Evolutionary conservation across 2,888 invertebrate genomes (phyloP).

Genomic region (Xiphydria camelus): DNA sequence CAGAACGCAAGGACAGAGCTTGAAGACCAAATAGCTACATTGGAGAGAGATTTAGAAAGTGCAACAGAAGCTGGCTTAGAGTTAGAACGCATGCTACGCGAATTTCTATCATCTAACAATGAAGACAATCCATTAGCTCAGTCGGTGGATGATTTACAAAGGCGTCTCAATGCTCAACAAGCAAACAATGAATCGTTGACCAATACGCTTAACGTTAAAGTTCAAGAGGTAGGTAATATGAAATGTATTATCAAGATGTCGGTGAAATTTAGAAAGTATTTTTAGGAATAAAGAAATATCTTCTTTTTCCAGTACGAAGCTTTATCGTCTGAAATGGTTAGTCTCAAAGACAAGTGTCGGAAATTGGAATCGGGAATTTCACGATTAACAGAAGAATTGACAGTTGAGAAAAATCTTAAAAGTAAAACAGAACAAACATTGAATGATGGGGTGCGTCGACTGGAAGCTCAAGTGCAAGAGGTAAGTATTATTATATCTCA

Average conservation of each 20-base stretch:
- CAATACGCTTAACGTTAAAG: conserved; percentile 53
- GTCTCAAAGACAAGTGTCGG: conserved; percentile 52
- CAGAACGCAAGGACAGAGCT: conserved; percentile 59
- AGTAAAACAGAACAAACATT: conserved; percentile 62
- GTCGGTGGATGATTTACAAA: conserved; percentile 69
- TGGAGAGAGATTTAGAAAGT: conserved; percentile 77
- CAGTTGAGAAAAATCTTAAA: conserved; percentile 58
- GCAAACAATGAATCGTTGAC: conserved; percentile 58
- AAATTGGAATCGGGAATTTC: conserved; percentile 51
- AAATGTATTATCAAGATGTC: too few species aligned
- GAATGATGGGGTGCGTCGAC: conserved; percentile 61
- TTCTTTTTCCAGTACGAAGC: conserved; percentile 50
- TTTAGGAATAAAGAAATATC: too few species aligned
- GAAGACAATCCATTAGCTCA: conserved; percentile 64
- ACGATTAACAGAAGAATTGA: conserved; percentile 38
- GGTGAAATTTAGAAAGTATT: too few species aligned
- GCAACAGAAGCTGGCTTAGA: conserved; percentile 82
- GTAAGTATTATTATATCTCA: conserved; percentile 52
- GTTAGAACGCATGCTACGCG: conserved; percentile 69
- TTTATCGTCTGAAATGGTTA: conserved; percentile 55
- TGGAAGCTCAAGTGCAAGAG: conserved; percentile 63
- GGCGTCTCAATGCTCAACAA: conserved; percentile 69
- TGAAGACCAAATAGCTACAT: conserved; percentile 69
- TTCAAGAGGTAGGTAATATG: conserved; percentile 57
- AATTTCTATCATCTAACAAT: conserved; percentile 70